Base-by-base conservation (phyloP, 2,888 invertebrate species). In the Nemotelus nigrinus region DNA sequence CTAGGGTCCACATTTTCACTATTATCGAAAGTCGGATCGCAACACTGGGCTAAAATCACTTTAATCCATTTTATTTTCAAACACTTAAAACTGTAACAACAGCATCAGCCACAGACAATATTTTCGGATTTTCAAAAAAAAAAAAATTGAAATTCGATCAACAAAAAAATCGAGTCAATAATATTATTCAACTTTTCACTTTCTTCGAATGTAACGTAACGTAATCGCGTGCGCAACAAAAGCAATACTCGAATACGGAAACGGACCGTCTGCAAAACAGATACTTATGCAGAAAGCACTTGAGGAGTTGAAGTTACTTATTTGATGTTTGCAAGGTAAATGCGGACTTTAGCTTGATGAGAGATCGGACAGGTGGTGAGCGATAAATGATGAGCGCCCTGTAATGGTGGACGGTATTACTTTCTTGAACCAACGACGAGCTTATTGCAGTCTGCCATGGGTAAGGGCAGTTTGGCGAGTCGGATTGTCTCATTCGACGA, bases 141-240 rank as follows among this genome's bases (percentile, higher is more conserved):
- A n/a, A 53, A 68, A 53, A 53, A 68, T 39, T 41, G 7, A 67
- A 67, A 63, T 50, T 48, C 48, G 10, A 68, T 41, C 25, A 57
- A 57, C 55, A 71, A 39, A 74, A 48, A 63, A 60, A 39, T 55
- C 47, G 43, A 70, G 25, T 25, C 25, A 10, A 55, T 70, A 60
- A 25, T 57, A 60, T 74, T 74, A 74, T 74, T 41, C 47, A 74
- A 74, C 74, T 74, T 74, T 74, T 74, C 74, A 74, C 74, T 74
- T 74, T 74, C 74, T 74, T 74, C 63, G 60, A 70, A 67, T 41
- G 25, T 2, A 63, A 55, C 60, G 48, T 74, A 74, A 74, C 50
- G 74, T 74, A 60, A 74, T 74, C 74, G 74, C 70, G 70, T 39
- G 7, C 70, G 53, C 63, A 74, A 63, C 45, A 60, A 60, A 60